A percentile compares a stretch with the other conserved stretches of the same genome.
Conservation (phyloP, 2,113 vertebrate species). For the Bubo bubo region DNA sequence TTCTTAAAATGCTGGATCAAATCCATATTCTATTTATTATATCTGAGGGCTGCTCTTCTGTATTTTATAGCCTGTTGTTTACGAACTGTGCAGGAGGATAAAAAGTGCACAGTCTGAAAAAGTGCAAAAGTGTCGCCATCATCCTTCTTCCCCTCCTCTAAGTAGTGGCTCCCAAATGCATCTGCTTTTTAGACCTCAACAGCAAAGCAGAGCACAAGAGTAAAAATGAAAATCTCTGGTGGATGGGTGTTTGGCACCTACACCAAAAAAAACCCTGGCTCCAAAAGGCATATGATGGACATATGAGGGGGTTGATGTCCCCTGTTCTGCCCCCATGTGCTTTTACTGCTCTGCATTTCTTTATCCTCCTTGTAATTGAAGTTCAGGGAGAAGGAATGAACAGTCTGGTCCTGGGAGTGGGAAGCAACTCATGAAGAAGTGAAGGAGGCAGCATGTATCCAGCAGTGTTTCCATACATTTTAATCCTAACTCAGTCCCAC, state of each 20-base stretch:
- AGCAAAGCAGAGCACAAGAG: not conserved
- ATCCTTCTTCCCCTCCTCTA: not conserved
- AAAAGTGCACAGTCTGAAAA: not conserved
- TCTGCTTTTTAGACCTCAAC: not conserved
- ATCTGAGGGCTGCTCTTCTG: not conserved
- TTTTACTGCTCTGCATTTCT: not conserved
- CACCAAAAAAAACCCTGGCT: not conserved
- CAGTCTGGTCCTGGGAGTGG: not conserved
- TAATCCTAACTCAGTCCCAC: not conserved
- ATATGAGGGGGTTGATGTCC: not conserved
- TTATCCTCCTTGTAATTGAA: not conserved
- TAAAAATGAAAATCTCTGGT: not conserved
- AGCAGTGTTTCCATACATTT: not conserved
- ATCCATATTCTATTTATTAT: slow-evolving; percentile 57
- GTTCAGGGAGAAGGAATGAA: not conserved
- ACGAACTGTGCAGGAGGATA: not conserved
- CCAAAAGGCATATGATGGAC: not conserved
- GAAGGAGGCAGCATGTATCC: not conserved
- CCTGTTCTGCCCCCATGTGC: not conserved
- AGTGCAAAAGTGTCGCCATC: not conserved
- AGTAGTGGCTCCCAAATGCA: not conserved
- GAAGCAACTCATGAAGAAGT: not conserved
- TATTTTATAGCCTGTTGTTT: slow-evolving; percentile 56
- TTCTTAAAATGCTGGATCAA: slow-evolving; percentile 21
- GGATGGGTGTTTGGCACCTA: not conserved